A percentile compares a stretch with the other conserved stretches of the same genome.
phyloP scores from a whole-genome alignment of 2,797 vertebrate species.

The Tadarida brasiliensis region DNA sequence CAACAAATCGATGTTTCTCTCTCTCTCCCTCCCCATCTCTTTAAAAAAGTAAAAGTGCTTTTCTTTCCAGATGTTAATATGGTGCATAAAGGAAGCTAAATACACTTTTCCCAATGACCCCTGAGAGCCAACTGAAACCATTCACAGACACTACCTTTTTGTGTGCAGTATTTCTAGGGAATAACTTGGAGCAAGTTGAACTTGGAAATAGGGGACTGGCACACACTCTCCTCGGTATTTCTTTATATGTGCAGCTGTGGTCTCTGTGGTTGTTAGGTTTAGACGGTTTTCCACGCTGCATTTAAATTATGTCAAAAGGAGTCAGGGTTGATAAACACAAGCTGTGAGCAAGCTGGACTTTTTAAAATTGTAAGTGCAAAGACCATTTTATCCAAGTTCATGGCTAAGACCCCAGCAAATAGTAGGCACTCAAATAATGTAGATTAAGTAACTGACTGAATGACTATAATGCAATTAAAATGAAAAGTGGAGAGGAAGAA shows the following conservation, averaged over 20 bases:
- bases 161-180: background rate
- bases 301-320: background rate
- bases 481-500: background rate
- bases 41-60: background rate
- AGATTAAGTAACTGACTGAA: background rate
- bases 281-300: background rate
- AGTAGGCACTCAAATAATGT: background rate
- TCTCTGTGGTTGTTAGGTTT: background rate
- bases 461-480: background rate
- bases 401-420: background rate
- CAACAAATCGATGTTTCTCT: no score
- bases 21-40: background rate
- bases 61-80: background rate
- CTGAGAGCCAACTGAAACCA: background rate
- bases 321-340: slow-evolving; percentile 5
- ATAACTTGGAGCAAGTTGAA: background rate
- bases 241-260: background rate
- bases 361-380: background rate
- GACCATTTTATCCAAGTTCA: background rate
- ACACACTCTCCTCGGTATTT: background rate
- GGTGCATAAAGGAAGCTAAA: background rate
- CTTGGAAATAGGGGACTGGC: background rate
- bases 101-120: background rate
- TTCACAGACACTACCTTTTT: background rate
- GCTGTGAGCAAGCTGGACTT: background rate